These are phyloP conservation scores for Sarcophilus harrisii DNA, from an alignment of 2,797 vertebrate genomes.

Conservation along the genomic window DNA sequence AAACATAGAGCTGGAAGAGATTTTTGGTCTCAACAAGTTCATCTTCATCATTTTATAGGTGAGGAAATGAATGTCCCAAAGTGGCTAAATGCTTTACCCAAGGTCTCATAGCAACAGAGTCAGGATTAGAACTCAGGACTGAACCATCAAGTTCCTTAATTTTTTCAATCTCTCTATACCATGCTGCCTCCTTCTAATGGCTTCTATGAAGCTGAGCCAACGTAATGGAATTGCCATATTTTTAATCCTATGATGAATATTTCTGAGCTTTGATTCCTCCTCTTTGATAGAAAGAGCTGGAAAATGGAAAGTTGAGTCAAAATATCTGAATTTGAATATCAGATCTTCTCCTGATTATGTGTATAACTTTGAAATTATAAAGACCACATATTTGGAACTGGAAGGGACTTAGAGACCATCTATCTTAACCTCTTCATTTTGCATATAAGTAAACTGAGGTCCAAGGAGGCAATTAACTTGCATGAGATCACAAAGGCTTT, in stretches of 20 bases:
- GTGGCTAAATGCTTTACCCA: not conserved
- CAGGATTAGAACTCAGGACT: not conserved
- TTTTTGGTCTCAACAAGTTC: not conserved
- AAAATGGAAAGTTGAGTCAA: not conserved
- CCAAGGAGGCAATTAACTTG: not conserved
- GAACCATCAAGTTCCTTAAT: too few relatives aligned
- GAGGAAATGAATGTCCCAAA: not conserved
- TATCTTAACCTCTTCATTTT: not conserved
- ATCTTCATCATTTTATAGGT: not conserved
- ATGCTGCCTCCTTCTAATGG: constrained; percentile 8
- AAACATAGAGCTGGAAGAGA: not conserved
- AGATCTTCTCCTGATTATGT: not conserved
- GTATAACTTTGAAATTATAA: not conserved
- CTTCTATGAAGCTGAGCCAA: not conserved
- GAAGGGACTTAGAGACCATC: not conserved
- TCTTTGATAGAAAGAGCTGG: not conserved
- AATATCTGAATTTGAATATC: not conserved
- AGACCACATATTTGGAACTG: not conserved
- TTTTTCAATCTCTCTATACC: too few relatives aligned
- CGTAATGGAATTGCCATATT: not conserved
- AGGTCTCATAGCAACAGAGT: not conserved
- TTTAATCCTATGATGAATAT: not conserved
- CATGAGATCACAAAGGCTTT: not conserved
- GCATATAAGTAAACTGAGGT: not conserved
- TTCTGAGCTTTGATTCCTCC: not conserved